Conservation (phyloP, 2,113 vertebrate genomes). For the Zosterops pallidus region DNA sequence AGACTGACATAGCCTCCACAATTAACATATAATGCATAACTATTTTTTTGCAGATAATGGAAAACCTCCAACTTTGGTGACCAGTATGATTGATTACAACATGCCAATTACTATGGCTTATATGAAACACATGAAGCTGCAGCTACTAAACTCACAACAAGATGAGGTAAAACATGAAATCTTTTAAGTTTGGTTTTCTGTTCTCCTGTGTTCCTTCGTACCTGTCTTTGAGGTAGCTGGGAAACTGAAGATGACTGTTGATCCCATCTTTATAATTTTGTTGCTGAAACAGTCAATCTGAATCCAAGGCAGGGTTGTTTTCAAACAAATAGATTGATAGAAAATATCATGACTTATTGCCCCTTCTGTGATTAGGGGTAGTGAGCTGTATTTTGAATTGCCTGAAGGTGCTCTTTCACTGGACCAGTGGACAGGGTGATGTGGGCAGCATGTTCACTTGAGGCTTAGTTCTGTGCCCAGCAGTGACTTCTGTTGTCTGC, state of each 20-base stretch:
- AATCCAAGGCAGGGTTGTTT: not conserved
- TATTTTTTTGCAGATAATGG: conserved; percentile 81
- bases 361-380: not conserved
- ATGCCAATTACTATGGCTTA: conserved; percentile 90
- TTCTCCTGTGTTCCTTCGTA: not conserved
- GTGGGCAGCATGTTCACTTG: accelerated
- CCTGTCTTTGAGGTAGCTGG: not conserved
- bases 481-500: not conserved
- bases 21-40: not conserved
- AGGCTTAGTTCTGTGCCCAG: not conserved
- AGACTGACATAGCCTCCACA: not conserved
- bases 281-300: not conserved
- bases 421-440: not conserved
- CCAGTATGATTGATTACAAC: conserved; percentile 87
- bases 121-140: conserved; percentile 87
- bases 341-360: not conserved
- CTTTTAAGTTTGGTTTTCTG: not conserved
- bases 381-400: not conserved
- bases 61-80: conserved; percentile 83
- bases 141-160: conserved; percentile 82
- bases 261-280: not conserved
- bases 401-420: not conserved
- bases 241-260: not conserved
- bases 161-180: conserved; percentile 78
- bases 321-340: not conserved